Evolutionary conservation across 2,113 vertebrate genomes (phyloP), one percentile per base, ranked within the genome.

Genomic region (Gadus chalcogrammus): DNA sequence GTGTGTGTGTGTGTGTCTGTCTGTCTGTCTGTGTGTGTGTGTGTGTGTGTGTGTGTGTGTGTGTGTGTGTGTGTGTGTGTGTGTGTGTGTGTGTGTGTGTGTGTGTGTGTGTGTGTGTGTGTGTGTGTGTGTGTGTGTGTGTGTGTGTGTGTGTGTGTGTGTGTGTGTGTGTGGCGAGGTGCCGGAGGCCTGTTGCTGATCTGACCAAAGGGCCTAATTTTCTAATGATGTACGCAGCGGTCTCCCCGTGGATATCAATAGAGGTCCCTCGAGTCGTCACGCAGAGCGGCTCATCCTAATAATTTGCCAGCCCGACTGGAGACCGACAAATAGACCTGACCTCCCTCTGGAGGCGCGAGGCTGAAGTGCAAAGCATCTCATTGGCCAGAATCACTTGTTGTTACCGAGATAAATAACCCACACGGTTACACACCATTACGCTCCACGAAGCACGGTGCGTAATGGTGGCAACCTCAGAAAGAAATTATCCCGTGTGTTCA

Each of bases 241-340:
- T 83, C 75, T 74, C 86, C 89, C 86, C 35, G 84, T 80, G 85
- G 86, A 81, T 84, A 84, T 82, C 80, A 87, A 89, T 83, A 85
- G 85, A 87, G 83, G 83, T 81, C 82, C 68, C 77, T 62, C 70
- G 89, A 82, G 88, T 86, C 87, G 83, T 87, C 86, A 84, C 88
- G 86, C 87, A 83, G 87, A 89, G 89, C 90, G 85, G 86, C 87
- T 91, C 89, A 89, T 92, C 86, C 90, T 91, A 87, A 92, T 91
- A 87, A 92, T 91, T 92, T 91, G 92, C 89, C 86, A 88, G 87
- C 90, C 82, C 91, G 79, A 91, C 88, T 92, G 90, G 89, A 91
- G 90, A 88, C 88, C 88, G 88, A 92, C 90, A 92, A 92, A 91
- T 93, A 91, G 87, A 81, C 92, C 91, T 92, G 91, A 92, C 92